These are phyloP conservation scores for Chrosomus eos DNA, from an alignment of 2,797 vertebrate genomes.

Conservation along the genomic window DNA sequence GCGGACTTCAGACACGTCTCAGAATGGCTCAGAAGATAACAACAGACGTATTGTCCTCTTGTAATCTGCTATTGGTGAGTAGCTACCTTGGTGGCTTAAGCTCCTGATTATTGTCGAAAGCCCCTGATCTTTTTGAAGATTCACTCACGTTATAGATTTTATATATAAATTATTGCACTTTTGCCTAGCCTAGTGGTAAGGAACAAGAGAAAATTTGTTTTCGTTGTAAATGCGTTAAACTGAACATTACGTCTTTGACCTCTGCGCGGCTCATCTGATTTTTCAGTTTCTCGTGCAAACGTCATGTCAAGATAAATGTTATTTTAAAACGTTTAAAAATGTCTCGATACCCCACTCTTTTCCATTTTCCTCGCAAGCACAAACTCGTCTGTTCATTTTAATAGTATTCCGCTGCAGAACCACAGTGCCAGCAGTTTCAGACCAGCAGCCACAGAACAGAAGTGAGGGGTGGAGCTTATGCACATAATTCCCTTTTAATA, in stretches of 20 bases:
- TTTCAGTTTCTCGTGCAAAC: neutral
- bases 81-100: neutral
- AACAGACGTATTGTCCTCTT: neutral
- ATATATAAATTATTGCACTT: neutral
- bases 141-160: neutral
- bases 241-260: neutral
- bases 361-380: neutral
- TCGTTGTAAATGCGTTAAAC: neutral
- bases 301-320: neutral
- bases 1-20: neutral
- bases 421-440: no score
- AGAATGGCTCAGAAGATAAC: slow-evolving; percentile 6
- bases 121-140: neutral
- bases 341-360: neutral
- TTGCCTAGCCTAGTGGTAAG: neutral
- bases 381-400: no score
- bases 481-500: no score
- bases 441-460: no score
- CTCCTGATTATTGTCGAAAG: slow-evolving; percentile 1
- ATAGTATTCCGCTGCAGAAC: no score
- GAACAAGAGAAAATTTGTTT: neutral
- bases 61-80: slow-evolving; percentile 8
- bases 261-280: no score
- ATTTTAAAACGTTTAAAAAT: neutral
- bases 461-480: no score